Percentiles rank a stretch among this genome's conserved stretches.
These are phyloP conservation scores for Sinocyclocheilus rhinocerous DNA, from an alignment of 2,113 vertebrate species.

Conservation along the genomic window DNA sequence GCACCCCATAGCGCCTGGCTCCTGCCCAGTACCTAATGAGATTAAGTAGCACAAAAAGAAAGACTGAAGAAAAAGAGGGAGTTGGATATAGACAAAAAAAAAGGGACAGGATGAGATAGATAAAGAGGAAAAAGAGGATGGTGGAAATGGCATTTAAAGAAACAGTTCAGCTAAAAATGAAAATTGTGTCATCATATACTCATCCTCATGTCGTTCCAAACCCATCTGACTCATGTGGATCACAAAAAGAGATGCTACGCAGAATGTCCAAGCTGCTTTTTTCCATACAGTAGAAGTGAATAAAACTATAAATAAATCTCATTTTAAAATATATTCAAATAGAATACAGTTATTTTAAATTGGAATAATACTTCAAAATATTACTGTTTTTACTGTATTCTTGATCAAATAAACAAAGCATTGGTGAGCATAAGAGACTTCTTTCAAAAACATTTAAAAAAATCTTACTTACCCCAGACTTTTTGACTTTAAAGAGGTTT, in stretches of 20 bases:
- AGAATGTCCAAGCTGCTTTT: no score
- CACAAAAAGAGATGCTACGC: no score
- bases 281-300: no score
- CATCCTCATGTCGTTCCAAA: background rate
- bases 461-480: background rate
- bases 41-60: conserved; percentile 6
- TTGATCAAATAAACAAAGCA: background rate
- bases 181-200: background rate
- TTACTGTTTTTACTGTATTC: background rate
- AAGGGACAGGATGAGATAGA: no score
- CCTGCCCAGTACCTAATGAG: background rate
- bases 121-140: no score
- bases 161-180: no score
- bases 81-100: no score
- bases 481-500: background rate
- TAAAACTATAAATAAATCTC: background rate
- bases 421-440: background rate
- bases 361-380: background rate
- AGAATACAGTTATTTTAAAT: background rate
- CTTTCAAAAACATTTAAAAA: background rate
- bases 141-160: no score
- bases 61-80: no score
- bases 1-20: conserved; percentile 45
- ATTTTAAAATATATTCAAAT: background rate
- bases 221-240: no score